Percentiles rank a stretch among this genome's conserved stretches.
Conservation (phyloP, 2,113 vertebrate species). For the Smithornis capensis region DNA sequence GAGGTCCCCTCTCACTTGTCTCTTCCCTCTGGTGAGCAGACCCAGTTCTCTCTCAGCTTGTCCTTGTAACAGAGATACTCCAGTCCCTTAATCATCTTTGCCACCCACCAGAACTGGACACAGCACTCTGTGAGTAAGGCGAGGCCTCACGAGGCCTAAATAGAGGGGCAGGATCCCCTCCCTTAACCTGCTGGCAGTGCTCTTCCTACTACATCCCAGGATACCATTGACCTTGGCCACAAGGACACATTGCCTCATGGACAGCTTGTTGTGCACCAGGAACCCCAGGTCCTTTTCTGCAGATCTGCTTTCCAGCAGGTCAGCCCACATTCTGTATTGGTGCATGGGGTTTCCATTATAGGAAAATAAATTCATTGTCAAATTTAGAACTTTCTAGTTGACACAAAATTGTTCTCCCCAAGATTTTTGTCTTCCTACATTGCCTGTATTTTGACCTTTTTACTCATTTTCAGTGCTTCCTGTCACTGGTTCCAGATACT, state of each 20-base stretch:
- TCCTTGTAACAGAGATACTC: not conserved
- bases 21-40: not conserved
- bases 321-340: not conserved
- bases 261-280: not conserved
- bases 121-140: not conserved
- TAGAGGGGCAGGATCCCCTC: not conserved
- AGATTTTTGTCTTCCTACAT: rapidly evolving
- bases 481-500: not conserved
- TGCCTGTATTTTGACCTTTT: not conserved
- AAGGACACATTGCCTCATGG: not conserved
- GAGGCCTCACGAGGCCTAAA: not conserved
- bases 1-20: not conserved
- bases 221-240: not conserved
- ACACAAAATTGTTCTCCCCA: not conserved
- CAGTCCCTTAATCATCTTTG: not conserved
- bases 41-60: not conserved
- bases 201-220: not conserved
- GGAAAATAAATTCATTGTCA: not conserved
- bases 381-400: not conserved
- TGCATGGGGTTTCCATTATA: not conserved
- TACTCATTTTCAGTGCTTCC: not conserved
- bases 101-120: not conserved
- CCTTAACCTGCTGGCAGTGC: not conserved
- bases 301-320: not conserved
- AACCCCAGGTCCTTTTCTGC: not conserved